These are phyloP conservation scores for Dicentrarchus labrax DNA, from an alignment of 2,113 vertebrate genomes.

Conservation along the genomic window DNA sequence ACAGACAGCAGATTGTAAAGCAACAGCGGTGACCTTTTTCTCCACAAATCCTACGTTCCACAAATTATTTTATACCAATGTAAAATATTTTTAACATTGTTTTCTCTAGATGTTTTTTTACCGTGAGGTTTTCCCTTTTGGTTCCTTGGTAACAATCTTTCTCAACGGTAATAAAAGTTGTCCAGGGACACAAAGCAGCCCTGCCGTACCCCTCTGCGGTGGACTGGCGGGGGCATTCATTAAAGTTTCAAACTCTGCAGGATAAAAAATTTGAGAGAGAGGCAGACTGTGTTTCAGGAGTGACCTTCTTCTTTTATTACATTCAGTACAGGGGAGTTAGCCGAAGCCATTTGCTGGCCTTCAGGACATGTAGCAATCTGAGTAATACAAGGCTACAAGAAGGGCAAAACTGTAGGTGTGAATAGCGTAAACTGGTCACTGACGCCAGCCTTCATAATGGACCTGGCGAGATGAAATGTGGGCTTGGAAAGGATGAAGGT, in stretches of 20 bases:
- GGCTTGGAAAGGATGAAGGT: conserved; percentile 30
- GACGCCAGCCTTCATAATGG: neutral
- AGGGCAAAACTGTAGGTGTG: conserved; percentile 27
- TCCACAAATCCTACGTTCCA: neutral
- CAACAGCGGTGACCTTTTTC: neutral
- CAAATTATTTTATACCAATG: neutral
- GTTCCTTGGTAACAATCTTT: neutral
- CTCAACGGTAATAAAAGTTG: neutral
- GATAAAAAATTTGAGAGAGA: conserved; percentile 8
- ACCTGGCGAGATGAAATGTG: neutral
- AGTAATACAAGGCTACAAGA: conserved; percentile 4
- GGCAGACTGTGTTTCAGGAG: conserved; percentile 16
- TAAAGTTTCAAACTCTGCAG: conserved; percentile 29
- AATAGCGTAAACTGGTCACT: conserved; percentile 4
- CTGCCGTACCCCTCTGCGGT: neutral
- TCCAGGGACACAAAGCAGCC: neutral
- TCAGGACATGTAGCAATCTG: conserved; percentile 3
- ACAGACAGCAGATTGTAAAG: neutral
- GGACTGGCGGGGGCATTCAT: conserved; percentile 18
- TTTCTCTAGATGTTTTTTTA: neutral
- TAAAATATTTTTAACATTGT: neutral
- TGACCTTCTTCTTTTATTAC: conserved; percentile 60
- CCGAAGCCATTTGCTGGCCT: conserved; percentile 32
- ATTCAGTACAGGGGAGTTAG: conserved; percentile 30
- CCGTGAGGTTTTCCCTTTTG: neutral